Evolutionary conservation across 2,113 vertebrate species (phyloP).

Genomic region (Tachysurus fulvidraco): DNA sequence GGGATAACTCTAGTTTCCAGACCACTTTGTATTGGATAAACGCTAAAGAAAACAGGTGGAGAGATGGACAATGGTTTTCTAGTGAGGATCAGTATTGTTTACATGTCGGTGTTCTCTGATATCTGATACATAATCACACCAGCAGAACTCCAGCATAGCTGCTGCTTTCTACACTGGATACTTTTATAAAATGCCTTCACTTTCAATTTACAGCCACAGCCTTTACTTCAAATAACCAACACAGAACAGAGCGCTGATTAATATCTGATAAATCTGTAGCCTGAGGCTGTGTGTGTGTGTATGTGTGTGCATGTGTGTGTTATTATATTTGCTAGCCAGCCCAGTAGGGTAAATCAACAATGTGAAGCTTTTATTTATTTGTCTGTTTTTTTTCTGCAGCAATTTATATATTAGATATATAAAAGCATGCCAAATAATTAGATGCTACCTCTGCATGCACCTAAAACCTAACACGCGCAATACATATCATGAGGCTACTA

Average conservation of each 20-base stretch:
- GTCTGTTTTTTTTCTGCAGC: not conserved
- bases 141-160: conserved; percentile 19
- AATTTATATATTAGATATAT: not conserved
- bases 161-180: not conserved
- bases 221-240: conserved; percentile 35
- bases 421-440: conserved; percentile 1
- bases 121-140: conserved; percentile 13
- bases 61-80: not conserved
- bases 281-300: conserved; percentile 28
- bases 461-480: not conserved
- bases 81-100: not conserved
- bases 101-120: not conserved
- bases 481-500: not conserved
- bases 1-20: no score
- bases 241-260: conserved; percentile 47
- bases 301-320: not conserved
- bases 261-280: conserved; percentile 50
- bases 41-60: no score
- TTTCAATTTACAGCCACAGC: conserved; percentile 33
- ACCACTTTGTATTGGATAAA: no score
- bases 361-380: not conserved
- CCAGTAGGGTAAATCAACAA: conserved; percentile 54
- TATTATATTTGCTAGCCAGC: conserved; percentile 7
- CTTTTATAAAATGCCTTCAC: conserved; percentile 21
- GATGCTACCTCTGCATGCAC: not conserved